These are phyloP conservation scores for Hirtodrosophila duncani DNA, from an alignment of 2,888 invertebrate species.

Conservation along the genomic window DNA sequence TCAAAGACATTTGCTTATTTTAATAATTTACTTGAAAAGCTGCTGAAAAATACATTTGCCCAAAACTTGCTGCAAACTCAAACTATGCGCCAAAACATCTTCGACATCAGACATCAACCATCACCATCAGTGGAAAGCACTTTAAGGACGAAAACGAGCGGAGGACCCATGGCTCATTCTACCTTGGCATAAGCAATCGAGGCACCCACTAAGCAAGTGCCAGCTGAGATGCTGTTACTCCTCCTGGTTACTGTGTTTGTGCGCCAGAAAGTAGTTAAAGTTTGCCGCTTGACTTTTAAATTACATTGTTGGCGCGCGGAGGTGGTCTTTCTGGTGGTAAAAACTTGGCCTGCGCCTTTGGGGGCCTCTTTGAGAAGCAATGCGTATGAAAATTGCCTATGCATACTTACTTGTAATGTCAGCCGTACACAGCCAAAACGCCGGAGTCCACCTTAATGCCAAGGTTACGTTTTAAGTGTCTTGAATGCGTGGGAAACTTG, in stretches of 20 bases:
- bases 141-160: constrained; percentile 24
- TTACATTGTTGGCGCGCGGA: constrained; percentile 37
- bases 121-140: constrained; percentile 2
- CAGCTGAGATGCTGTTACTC: too few species aligned
- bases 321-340: constrained; percentile 1
- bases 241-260: background rate
- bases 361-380: constrained; percentile 10
- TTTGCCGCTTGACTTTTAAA: constrained; percentile 49
- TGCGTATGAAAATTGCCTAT: constrained; percentile 17
- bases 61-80: constrained; percentile 1
- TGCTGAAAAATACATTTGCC: constrained; percentile 34
- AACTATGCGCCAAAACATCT: constrained; percentile 19
- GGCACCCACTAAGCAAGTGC: constrained; percentile 19
- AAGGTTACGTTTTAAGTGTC: constrained; percentile 7
- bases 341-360: constrained; percentile 43
- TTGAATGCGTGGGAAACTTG: background rate
- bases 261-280: constrained; percentile 45
- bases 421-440: background rate
- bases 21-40: constrained; percentile 45
- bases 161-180: background rate
- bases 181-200: constrained; percentile 17
- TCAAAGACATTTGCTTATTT: constrained; percentile 47
- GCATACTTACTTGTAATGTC: constrained; percentile 3
- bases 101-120: background rate
- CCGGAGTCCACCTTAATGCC: background rate